Evolutionary conservation across 2,113 vertebrate genomes (phyloP).

Genomic region (Takifugu flavidus): DNA sequence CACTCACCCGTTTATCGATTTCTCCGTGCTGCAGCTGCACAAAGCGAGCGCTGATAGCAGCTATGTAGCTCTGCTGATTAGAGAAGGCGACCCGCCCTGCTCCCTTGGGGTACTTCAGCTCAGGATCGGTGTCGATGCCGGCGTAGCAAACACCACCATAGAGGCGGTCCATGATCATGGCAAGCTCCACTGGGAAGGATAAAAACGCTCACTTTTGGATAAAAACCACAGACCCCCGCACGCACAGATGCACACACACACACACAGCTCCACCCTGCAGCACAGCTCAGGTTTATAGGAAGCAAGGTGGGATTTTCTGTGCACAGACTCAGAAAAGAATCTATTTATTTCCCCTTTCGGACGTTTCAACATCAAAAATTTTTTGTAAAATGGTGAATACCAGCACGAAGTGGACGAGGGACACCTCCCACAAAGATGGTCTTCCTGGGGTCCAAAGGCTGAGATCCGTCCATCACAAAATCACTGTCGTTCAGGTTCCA

Average conservation of each 20-base stretch:
- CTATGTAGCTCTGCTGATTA: conserved; percentile 99
- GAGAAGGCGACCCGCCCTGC: conserved; percentile 98
- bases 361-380: neutral
- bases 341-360: neutral
- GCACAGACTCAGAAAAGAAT: conserved; percentile 3
- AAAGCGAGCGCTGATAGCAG: conserved; percentile 99
- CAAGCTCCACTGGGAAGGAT: conserved; percentile 86
- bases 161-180: conserved; percentile 99
- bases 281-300: conserved; percentile 25
- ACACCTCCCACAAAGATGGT: conserved; percentile 99
- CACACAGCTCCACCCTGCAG: conserved; percentile 2
- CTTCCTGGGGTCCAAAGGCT: conserved; percentile 97
- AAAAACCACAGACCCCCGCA: neutral
- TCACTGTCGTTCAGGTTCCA: conserved; percentile 99
- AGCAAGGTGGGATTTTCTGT: conserved; percentile 20
- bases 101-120: conserved; percentile 98
- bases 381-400: conserved; percentile 67
- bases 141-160: conserved; percentile 98
- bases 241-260: neutral
- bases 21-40: conserved; percentile 99
- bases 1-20: conserved; percentile 99
- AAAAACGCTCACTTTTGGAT: conserved; percentile 3
- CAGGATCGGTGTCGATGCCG: conserved; percentile 97
- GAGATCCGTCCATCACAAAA: conserved; percentile 99
- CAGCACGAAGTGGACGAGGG: conserved; percentile 95